A percentile compares a stretch with the other conserved stretches of the same genome.
These are phyloP conservation scores for Mya arenaria DNA, from an alignment of 1,140 invertebrate species.

Conservation along the genomic window DNA sequence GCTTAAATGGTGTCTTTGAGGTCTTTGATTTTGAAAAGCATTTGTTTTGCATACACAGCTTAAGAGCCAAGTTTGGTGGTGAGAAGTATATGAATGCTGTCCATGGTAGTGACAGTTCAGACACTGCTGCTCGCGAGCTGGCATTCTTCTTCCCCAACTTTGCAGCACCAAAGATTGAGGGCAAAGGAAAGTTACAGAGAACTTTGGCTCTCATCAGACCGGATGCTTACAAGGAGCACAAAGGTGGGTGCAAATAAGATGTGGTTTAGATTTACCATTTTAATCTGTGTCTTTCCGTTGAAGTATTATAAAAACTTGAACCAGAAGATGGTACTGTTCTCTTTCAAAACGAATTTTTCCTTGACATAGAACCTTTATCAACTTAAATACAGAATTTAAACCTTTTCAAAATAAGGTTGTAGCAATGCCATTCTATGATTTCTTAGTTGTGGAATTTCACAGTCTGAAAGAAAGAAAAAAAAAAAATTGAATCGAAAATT, in stretches of 20 bases:
- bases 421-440: too few relatives aligned
- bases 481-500: too few relatives aligned
- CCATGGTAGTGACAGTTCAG: conserved; percentile 75
- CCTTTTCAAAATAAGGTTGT: too few relatives aligned
- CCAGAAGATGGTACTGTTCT: too few relatives aligned
- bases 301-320: background rate
- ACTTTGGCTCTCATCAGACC: conserved; percentile 81
- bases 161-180: conserved; percentile 64
- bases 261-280: background rate
- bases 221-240: conserved; percentile 75
- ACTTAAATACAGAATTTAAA: too few relatives aligned
- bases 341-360: too few relatives aligned
- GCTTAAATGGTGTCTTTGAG: too few relatives aligned
- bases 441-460: too few relatives aligned
- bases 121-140: conserved; percentile 78
- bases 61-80: conserved; percentile 77
- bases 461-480: too few relatives aligned
- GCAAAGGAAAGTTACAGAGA: conserved; percentile 72
- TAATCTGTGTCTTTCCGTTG: background rate
- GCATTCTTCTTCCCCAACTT: conserved; percentile 81
- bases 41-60: too few relatives aligned
- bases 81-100: conserved; percentile 77
- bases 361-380: too few relatives aligned
- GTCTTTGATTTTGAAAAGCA: too few relatives aligned
- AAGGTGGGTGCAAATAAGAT: conserved; percentile 71